Percentiles rank a stretch among this genome's conserved stretches.
phyloP scores from a whole-genome alignment of 2,797 vertebrate species.

The Perdix hodgsoniae region DNA sequence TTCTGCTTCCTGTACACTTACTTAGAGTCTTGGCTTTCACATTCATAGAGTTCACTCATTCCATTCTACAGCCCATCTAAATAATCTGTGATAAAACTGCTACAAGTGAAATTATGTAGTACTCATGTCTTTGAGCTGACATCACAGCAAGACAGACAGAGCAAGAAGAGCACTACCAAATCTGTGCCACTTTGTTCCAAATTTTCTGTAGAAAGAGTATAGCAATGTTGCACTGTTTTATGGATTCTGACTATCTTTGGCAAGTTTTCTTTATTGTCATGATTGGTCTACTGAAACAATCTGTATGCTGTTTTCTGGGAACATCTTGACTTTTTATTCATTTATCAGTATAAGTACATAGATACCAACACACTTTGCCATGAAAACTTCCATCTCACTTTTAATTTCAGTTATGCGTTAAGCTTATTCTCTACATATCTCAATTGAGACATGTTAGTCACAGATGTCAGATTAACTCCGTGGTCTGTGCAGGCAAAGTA shows the following conservation, averaged over 20 bases:
- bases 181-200: not conserved
- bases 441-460: rapidly evolving
- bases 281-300: not conserved
- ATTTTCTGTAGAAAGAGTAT: not conserved
- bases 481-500: not conserved
- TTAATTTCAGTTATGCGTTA: not conserved
- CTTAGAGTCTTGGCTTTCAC: not conserved
- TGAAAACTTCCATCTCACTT: not conserved
- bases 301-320: not conserved
- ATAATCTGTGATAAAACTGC: not conserved
- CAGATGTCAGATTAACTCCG: not conserved
- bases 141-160: not conserved
- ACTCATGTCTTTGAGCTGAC: not conserved
- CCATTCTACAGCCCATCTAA: not conserved
- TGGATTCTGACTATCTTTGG: not conserved
- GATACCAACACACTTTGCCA: not conserved
- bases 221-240: not conserved
- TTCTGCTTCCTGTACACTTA: not conserved
- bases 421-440: not conserved
- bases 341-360: rapidly evolving
- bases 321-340: not conserved
- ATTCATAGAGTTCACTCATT: not conserved
- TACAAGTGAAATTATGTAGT: not conserved
- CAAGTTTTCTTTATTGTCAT: not conserved
- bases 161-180: not conserved